These are phyloP conservation scores for Magallana ariakensis DNA, from an alignment of 1,140 invertebrate species.

Conservation along the genomic window DNA sequence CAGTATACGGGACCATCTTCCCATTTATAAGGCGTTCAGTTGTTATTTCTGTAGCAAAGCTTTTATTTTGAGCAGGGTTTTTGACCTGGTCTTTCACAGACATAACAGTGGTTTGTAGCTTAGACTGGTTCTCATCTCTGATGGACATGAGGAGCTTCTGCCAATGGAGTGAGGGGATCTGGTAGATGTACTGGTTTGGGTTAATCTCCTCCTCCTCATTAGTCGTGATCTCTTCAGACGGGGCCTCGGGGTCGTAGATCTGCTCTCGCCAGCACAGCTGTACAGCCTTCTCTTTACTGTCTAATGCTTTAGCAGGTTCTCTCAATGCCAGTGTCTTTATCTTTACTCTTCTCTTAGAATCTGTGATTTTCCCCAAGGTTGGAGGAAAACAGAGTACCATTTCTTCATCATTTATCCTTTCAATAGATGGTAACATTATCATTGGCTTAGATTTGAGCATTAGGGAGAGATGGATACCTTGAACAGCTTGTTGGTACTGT, in stretches of 20 bases:
- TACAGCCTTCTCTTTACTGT: conserved; percentile 54
- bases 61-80: conserved; percentile 48
- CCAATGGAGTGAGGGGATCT: conserved; percentile 72
- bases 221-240: not conserved
- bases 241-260: conserved; percentile 65
- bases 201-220: conserved; percentile 62
- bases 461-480: conserved; percentile 57
- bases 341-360: conserved; percentile 49
- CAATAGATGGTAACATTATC: conserved; percentile 61
- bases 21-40: conserved; percentile 65
- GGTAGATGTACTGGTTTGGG: conserved; percentile 67
- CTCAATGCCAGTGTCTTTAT: not conserved
- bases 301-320: conserved; percentile 49
- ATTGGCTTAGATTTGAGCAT: conserved; percentile 64
- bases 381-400: conserved; percentile 63
- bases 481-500: conserved; percentile 57
- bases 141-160: conserved; percentile 70
- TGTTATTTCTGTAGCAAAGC: conserved; percentile 65
- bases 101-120: conserved; percentile 58
- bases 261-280: conserved; percentile 68
- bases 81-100: conserved; percentile 60
- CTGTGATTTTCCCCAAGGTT: conserved; percentile 48
- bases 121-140: conserved; percentile 65
- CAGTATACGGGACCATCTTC: conserved; percentile 64
- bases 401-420: conserved; percentile 60